Evolutionary conservation across 2,797 vertebrate species (phyloP), one percentile per base, ranked within the genome.

Genomic region (Microctenopoma stevenorrisi): DNA sequence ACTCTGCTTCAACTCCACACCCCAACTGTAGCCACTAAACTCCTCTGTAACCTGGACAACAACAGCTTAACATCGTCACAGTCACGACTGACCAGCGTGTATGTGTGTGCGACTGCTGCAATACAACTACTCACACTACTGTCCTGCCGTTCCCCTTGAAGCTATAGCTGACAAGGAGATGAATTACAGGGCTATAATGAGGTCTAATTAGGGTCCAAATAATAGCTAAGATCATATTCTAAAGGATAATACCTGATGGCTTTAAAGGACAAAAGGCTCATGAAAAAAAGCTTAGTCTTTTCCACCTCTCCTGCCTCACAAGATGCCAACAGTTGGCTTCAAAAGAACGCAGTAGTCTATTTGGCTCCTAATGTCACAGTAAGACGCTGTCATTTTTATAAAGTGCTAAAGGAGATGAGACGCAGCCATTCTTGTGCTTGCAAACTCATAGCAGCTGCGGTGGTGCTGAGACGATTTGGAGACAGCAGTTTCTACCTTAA

Each of bases 181-280:
- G 72, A 40, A 70, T 89, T 88, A 81, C 85, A 81, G 61, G 54
- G 78, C 72, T 54, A 57, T 71, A 79, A 78, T 56, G 58, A 87
- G 64, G 73, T 76, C 79, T 89, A 89, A 92, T 91, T 87, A 89
- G 68, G 76, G 82, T 69, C 63, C 72, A 85, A 82, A 88, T 79
- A 81, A 82, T 74, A 74, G 79, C 74, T 52, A 35, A 83, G 88
- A 85, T 89, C 66, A 86, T 83, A 82, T 81, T 78, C 69, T 72
- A 40, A 61, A 74, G 77, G 83, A 82, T 81, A 77, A 85, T 87
- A 77, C 75, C 68, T 68, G 54, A 80, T 78, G 83, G 87, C 84
- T 87, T 88, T 85, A 76, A 70, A 87, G 81, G 77, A 77, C 72
- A 84, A 81, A 86, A 82, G 85, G 79, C 69, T 75, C 1, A 4